Base-by-base conservation (phyloP, 2,888 invertebrate species). In the Orchestes rusci region DNA sequence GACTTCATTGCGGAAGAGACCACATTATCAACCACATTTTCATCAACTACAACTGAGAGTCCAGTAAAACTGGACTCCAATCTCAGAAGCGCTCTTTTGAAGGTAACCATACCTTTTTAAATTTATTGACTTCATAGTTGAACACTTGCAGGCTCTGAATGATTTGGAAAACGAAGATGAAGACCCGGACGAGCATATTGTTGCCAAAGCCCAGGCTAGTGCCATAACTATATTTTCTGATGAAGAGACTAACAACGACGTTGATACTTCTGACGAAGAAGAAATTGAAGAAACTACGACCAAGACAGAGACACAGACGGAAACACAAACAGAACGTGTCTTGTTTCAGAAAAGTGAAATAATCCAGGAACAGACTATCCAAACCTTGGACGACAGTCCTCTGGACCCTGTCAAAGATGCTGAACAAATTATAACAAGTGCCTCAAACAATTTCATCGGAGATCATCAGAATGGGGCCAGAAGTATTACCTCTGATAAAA, bases 21-120 rank as follows among this genome's bases (percentile, higher is more conserved):
- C 15, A 74, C 75, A 52, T 70, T n/a, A n/a, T 16, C 34, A 34
- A n/a, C 13, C 16, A 16, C 56, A 48, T 43, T 57, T 15, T 51
- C 43, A 16, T 45, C 43, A 17, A 38, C 42, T 5, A 8, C 28
- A 12, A n/a, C n/a, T n/a, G n/a, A n/a, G n/a, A 23, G 12, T 15
- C 36, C 15, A 1, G 72, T 77, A 1, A 76, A 80, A 45, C 66
- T 87, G 42, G 86, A 87, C 63, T 80, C 81, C 32, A 82, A 80
- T 51, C 75, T 89, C 20, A 73, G 87, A 12, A 78, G 80, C 65
- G 88, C 87, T 1, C 68, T 88, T 30, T 69, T 88, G 3, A 80
- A 80, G 29, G 49, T 49, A 42, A 36, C n/a, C n/a, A n/a, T n/a
- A n/a, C n/a, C n/a, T n/a, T n/a, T n/a, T n/a, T n/a, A n/a, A n/a